Conservation (phyloP, 2,113 vertebrate genomes). For the Marmota monax region DNA sequence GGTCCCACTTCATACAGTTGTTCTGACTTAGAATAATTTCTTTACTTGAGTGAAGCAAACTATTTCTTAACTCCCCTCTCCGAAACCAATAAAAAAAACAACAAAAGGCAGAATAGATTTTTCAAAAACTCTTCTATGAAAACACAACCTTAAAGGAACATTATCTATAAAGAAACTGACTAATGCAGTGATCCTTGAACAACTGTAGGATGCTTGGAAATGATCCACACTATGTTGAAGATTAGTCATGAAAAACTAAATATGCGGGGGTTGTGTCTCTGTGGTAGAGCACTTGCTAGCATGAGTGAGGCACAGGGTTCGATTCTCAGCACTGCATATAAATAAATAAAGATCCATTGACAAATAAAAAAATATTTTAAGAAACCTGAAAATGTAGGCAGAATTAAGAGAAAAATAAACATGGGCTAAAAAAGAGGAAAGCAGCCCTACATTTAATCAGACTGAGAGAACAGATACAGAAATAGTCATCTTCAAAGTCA, state of each 20-base stretch:
- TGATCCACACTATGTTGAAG: background rate
- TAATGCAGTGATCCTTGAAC: background rate
- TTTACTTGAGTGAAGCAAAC: background rate
- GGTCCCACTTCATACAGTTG: background rate
- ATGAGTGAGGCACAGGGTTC: too few species aligned
- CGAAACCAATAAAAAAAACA: background rate
- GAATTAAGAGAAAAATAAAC: background rate
- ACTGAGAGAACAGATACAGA: background rate
- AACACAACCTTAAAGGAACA: background rate
- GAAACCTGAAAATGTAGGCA: background rate
- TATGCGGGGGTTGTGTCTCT: too few species aligned
- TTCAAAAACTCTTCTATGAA: background rate
- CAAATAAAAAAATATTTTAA: too few species aligned
- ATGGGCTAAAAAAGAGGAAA: background rate
- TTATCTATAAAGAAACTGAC: background rate
- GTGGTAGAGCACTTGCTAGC: too few species aligned
- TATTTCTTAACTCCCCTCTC: background rate
- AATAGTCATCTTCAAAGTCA: background rate
- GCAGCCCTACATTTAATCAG: background rate
- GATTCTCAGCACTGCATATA: too few species aligned
- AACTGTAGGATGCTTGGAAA: background rate
- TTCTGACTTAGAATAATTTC: slow-evolving; percentile 39
- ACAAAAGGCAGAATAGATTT: background rate
- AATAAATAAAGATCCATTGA: too few species aligned
- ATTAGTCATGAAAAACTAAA: background rate